phyloP scores from a whole-genome alignment of 2,797 vertebrate genomes.

The Smutsia gigantea region DNA sequence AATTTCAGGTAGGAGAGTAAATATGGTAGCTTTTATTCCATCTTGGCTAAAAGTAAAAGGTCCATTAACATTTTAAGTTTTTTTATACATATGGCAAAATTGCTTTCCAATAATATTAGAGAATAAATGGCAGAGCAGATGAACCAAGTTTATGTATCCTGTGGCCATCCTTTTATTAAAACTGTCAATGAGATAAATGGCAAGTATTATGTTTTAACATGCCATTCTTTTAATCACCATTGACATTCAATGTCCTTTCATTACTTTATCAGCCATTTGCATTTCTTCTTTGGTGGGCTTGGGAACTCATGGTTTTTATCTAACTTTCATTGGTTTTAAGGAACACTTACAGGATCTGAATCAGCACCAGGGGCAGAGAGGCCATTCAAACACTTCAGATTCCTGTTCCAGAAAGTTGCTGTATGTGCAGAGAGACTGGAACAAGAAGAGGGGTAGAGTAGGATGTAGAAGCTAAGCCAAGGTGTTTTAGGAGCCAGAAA shows the following conservation, averaged over 20 bases:
- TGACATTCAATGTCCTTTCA: background rate
- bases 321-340: slow-evolving; percentile 39
- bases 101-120: background rate
- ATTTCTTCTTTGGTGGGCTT: slow-evolving; percentile 3
- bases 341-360: background rate
- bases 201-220: background rate
- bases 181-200: background rate
- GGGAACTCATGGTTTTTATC: background rate
- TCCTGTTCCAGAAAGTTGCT: background rate
- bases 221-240: background rate
- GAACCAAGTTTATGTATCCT: background rate
- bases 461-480: background rate
- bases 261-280: background rate
- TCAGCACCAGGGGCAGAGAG: background rate
- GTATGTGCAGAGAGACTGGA: slow-evolving; percentile 8
- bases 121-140: background rate
- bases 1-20: background rate
- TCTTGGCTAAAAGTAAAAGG: background rate
- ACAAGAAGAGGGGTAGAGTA: background rate
- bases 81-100: background rate
- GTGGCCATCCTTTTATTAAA: slow-evolving; percentile 35
- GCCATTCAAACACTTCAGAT: background rate
- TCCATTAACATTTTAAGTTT: background rate
- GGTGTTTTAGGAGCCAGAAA: background rate
- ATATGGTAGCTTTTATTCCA: background rate